Evolutionary conservation across 2,113 vertebrate species (phyloP), one percentile per base, ranked within the genome.

Genomic region (Coptodon bakossiorum): DNA sequence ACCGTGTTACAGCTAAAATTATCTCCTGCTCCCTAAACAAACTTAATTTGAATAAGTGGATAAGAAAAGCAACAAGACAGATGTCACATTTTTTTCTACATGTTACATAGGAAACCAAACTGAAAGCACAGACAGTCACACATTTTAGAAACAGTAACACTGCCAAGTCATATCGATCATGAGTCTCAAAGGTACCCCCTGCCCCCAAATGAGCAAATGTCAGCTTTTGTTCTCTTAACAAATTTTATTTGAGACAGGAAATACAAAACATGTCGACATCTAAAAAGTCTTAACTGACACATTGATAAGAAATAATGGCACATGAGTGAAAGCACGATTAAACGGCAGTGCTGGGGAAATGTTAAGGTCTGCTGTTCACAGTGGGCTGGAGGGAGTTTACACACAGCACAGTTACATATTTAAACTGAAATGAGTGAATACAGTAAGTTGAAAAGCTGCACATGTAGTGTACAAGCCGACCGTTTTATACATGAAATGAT

Each of bases 171-270:
- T 34, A 4, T 13, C 3, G 4, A 80, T 36, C 29, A 36, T 38
- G 19, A 56, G 17, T 38, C 19, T 59, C 2, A 45, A 66, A 86
- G 71, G 10, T 53, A 50, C 4, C 68, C 68, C 2, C 14, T 3
- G 5, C 9, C n/a, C 38, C n/a, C 16, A 34, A 4, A 61, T 38
- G 8, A 76, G 40, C 27, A 68, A 29, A 17, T 13, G 9, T 53
- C 9, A 68, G 27, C 7, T 34, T 83, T 85, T 63, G 59, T 85
- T 53, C 34, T 82, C 40, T 81, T 79, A 91, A 82, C 40, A 90
- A 81, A 79, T 40, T 96, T 96, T 95, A 96, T 96, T 96, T 81
- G 54, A 84, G 85, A 94, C 85, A 82, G 81, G 45, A 89, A 86
- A 89, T 94, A 94, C 78, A 96, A 93, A 90, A 84, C 57, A 89